Evolutionary conservation across 2,797 vertebrate species (phyloP).

Genomic region (Paedocypris micromegethes): DNA sequence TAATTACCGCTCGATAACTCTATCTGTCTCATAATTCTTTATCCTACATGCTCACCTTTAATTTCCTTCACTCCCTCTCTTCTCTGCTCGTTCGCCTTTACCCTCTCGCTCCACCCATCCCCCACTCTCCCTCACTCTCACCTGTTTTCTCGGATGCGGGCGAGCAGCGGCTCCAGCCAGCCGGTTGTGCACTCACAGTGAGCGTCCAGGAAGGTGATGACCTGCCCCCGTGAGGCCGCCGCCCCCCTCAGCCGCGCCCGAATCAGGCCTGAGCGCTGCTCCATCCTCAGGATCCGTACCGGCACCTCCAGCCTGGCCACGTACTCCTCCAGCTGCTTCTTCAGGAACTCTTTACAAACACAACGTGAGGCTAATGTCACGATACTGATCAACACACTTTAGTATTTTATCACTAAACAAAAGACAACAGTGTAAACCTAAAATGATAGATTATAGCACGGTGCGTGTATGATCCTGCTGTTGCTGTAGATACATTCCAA

Average conservation of each 20-base stretch:
- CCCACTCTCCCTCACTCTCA: too few species aligned
- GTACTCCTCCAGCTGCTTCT: constrained; percentile 82
- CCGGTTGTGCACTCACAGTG: constrained; percentile 93
- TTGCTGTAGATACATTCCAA: too few species aligned
- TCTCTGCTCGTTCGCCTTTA: too few species aligned
- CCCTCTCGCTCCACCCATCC: too few species aligned
- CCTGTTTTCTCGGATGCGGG: constrained; percentile 91
- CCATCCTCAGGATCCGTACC: constrained; percentile 86
- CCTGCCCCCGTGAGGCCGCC: constrained; percentile 82
- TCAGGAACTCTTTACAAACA: constrained; percentile 79
- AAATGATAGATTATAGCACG: too few species aligned
- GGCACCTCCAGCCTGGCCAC: constrained; percentile 80
- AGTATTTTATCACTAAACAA: neutral
- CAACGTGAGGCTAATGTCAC: neutral
- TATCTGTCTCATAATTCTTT: too few species aligned
- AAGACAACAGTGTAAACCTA: too few species aligned
- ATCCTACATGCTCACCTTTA: too few species aligned
- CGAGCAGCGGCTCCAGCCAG: constrained; percentile 92
- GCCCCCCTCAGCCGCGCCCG: constrained; percentile 88
- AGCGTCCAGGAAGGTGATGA: constrained; percentile 96
- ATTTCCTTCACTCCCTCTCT: too few species aligned
- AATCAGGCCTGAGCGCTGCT: constrained; percentile 90
- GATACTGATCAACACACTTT: neutral
- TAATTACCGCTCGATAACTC: too few species aligned
- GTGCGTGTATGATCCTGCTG: too few species aligned